Percentiles rank a stretch among this genome's conserved stretches.
phyloP scores from a whole-genome alignment of 2,888 invertebrate genomes.

The Ectobius pallidus region DNA sequence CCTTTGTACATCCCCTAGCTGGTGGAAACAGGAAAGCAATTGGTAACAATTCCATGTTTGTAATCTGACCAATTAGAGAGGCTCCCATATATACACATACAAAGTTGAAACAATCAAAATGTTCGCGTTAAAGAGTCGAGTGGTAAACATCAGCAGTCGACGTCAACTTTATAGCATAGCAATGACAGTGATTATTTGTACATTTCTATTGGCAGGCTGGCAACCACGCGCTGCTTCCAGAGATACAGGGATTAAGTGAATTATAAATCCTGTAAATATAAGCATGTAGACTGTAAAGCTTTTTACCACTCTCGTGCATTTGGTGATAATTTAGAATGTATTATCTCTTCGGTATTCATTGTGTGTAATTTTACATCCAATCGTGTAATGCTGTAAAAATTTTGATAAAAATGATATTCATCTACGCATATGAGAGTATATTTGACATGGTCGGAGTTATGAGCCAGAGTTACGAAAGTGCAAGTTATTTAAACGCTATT shows the following conservation, averaged over 20 bases:
- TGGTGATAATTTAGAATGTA: too few relatives aligned
- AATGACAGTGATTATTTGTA: not conserved
- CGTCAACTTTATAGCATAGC: not conserved
- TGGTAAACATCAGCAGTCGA: not conserved
- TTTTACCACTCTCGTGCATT: too few relatives aligned
- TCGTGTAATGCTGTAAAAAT: too few relatives aligned
- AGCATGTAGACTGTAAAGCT: too few relatives aligned
- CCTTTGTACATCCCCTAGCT: not conserved
- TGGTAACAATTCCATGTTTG: conserved; percentile 15
- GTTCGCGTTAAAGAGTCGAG: not conserved
- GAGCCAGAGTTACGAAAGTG: too few relatives aligned
- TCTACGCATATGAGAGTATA: too few relatives aligned
- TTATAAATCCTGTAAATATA: not conserved
- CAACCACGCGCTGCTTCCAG: not conserved
- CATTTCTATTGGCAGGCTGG: not conserved
- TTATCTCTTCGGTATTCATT: too few relatives aligned
- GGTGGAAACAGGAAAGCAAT: not conserved
- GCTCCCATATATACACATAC: not conserved
- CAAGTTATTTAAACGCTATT: too few relatives aligned
- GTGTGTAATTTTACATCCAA: too few relatives aligned
- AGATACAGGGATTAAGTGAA: not conserved
- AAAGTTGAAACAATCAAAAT: not conserved
- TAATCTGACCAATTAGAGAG: not conserved
- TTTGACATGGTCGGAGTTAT: too few relatives aligned
- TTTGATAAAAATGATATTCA: too few relatives aligned